Evolutionary conservation across 2,113 vertebrate species (phyloP), one percentile per base, ranked within the genome.

Genomic region (Xenopus borealis): DNA sequence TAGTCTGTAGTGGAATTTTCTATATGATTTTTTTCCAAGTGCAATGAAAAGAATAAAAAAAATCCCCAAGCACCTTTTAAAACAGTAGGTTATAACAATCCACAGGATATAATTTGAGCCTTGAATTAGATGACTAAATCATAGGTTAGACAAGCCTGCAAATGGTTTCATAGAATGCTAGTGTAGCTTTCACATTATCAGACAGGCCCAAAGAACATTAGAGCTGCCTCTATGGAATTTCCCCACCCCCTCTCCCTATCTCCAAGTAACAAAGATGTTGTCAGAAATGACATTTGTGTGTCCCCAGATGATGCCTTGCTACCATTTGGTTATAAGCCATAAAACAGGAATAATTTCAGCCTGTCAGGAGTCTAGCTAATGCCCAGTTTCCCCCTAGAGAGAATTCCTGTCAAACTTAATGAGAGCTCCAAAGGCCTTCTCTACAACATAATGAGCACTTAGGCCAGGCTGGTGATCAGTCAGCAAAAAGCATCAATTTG

Each of bases 381-480:
- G 90, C 91, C 92, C 91, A 91, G 88, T 90, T 90, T 90, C 71
- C 89, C 90, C 87, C 91, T 81, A 89, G 91, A 94, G 91, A 93
- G 89, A 90, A 88, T 86, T 93, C 86, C 90, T 93, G 92, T 93
- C 92, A 93, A 91, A 90, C 18, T 81, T 91, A 94, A 93, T 91
- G 89, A 92, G 90, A 87, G 89, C 90, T 92, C 88, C 90, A 89
- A 92, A 88, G 90, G 88, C 89, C 89, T 80, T 86, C 87, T 92
- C 91, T 91, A 92, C 91, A 93, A 91, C 91, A 92, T 91, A 92
- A 92, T 89, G 91, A 93, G 90, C 91, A 92, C 89, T 94, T 92
- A 92, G 92, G 85, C 90, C 89, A 86, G 85, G 84, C 86, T 90
- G 90, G 87, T 92, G 90, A 92, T 92, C 89, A 90, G 89, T 88